These are phyloP conservation scores for Pocota personata DNA, from an alignment of 2,888 invertebrate genomes.

Conservation along the genomic window DNA sequence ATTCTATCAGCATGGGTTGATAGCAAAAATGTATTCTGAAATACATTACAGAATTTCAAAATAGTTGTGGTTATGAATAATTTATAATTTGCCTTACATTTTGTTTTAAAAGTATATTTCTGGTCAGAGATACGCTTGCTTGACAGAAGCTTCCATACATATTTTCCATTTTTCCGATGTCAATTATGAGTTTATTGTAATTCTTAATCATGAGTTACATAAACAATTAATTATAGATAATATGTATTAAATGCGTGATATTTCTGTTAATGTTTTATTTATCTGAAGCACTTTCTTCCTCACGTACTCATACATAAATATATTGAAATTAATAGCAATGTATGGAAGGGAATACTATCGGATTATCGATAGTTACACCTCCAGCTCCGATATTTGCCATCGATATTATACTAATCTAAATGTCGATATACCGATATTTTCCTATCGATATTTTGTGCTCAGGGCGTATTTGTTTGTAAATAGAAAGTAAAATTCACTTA, in stretches of 20 bases:
- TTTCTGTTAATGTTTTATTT: too few relatives aligned
- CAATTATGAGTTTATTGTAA: not conserved
- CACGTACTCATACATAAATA: too few relatives aligned
- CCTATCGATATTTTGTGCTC: too few relatives aligned
- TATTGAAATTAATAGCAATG: too few relatives aligned
- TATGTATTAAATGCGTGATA: not conserved
- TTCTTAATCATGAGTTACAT: not conserved
- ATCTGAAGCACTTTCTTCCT: too few relatives aligned
- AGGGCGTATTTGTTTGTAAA: too few relatives aligned
- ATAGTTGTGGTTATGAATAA: slow-evolving; percentile 1
- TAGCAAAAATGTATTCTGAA: not conserved
- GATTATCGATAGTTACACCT: too few relatives aligned
- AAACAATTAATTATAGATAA: not conserved
- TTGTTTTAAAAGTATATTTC: not conserved
- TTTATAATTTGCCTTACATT: not conserved
- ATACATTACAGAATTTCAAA: not conserved
- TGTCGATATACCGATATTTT: too few relatives aligned
- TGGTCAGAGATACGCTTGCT: not conserved
- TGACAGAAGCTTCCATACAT: not conserved
- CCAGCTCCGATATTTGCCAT: too few relatives aligned
- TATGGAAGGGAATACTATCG: too few relatives aligned
- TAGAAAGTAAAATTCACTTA: too few relatives aligned
- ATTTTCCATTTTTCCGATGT: not conserved
- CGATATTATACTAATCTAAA: too few relatives aligned
- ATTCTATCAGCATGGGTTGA: not conserved